Conservation (phyloP, 2,797 vertebrate species). For the Pseudopleuronectes americanus region DNA sequence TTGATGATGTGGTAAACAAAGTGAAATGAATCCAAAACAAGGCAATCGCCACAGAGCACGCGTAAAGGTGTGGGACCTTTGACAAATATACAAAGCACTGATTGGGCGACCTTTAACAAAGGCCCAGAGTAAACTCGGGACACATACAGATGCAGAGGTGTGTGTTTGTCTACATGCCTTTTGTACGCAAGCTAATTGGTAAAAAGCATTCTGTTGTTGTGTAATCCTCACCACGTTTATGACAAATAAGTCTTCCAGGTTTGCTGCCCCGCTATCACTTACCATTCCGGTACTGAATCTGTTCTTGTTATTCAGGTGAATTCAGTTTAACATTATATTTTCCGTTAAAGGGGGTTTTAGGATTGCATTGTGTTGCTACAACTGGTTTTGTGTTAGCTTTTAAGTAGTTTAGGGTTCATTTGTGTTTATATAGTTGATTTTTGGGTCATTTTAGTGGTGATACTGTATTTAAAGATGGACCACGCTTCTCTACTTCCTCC, state of each 20-base stretch:
- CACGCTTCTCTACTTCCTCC: too few relatives aligned
- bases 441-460: background rate
- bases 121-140: slow-evolving; percentile 6
- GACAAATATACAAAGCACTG: slow-evolving; percentile 17
- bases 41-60: background rate
- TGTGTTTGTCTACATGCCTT: background rate
- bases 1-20: slow-evolving; percentile 53
- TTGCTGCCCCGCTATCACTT: too few relatives aligned
- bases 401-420: background rate
- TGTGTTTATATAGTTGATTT: background rate
- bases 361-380: background rate
- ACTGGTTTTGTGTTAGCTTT: background rate
- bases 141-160: background rate
- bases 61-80: slow-evolving; percentile 31
- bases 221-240: background rate
- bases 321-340: background rate
- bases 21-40: slow-evolving; percentile 44
- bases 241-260: too few relatives aligned
- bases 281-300: background rate
- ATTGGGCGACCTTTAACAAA: slow-evolving; percentile 31
- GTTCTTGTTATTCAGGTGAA: too few relatives aligned
- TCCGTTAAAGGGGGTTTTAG: background rate
- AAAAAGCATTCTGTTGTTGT: background rate
- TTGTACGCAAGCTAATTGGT: background rate
- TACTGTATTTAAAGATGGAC: background rate